A percentile compares a stretch with the other conserved stretches of the same genome.
phyloP scores from a whole-genome alignment of 2,888 invertebrate genomes.

The Lasioglossum lativentre region DNA sequence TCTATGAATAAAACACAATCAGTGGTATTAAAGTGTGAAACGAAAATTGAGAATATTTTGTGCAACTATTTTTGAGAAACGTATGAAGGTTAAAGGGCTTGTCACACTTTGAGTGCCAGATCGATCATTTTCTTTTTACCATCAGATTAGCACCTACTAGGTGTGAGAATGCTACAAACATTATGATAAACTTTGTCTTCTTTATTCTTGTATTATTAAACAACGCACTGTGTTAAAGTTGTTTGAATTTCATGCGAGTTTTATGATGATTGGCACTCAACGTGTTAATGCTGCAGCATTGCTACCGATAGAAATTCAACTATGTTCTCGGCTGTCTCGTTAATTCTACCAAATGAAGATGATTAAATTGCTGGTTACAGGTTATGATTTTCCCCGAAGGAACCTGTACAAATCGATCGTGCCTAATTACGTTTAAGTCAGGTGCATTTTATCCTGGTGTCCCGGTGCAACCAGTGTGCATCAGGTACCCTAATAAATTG shows the following conservation, averaged over 20 bases:
- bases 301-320: background rate
- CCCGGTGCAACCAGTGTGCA: slow-evolving; percentile 97
- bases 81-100: background rate
- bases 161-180: too few species aligned
- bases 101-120: background rate
- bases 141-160: background rate
- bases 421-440: slow-evolving; percentile 94
- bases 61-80: background rate
- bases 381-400: slow-evolving; percentile 98
- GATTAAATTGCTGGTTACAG: slow-evolving; percentile 81
- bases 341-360: background rate
- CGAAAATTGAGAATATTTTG: background rate
- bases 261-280: background rate
- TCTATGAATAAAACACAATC: too few species aligned
- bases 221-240: background rate
- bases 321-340: background rate
- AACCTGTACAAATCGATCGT: slow-evolving; percentile 97
- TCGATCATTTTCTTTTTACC: background rate
- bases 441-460: slow-evolving; percentile 98
- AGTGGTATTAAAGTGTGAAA: background rate
- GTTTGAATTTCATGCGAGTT: background rate
- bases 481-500: slow-evolving; percentile 95
- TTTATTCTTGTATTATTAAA: background rate
- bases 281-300: background rate
- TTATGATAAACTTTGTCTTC: too few species aligned